Evolutionary conservation across 2,113 vertebrate species (phyloP).

Genomic region (Corapipo altera): DNA sequence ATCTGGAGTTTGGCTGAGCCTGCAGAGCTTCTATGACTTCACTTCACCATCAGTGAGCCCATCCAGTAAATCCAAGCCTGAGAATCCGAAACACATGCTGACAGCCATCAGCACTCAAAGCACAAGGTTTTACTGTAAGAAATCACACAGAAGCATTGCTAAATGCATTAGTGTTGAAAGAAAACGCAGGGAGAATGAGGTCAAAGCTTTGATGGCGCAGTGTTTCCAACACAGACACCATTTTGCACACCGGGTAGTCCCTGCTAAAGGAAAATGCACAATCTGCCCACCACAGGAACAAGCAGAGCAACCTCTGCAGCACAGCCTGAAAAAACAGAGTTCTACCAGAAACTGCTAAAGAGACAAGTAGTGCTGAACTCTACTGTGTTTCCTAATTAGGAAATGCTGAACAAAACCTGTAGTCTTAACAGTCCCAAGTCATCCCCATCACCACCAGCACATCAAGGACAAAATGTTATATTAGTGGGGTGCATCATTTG

Average conservation of each 20-base stretch:
- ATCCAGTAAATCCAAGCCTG: background rate
- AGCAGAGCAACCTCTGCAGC: background rate
- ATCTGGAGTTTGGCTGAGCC: background rate
- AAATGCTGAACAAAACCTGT: background rate
- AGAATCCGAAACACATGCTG: background rate
- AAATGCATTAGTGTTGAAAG: background rate
- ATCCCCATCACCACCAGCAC: background rate
- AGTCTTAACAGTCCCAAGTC: background rate
- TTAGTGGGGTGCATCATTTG: background rate
- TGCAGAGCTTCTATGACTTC: background rate
- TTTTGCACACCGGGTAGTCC: background rate
- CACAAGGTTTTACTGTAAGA: background rate
- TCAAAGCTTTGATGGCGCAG: background rate
- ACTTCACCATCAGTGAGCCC: background rate
- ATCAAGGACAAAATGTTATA: background rate
- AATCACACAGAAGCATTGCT: background rate
- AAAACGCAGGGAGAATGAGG: background rate
- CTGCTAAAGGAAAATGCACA: background rate
- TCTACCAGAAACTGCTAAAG: background rate
- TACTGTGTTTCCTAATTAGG: background rate
- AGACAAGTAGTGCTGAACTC: background rate
- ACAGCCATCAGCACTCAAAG: background rate
- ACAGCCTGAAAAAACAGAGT: background rate
- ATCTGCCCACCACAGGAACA: background rate
- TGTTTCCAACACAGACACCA: background rate